These are phyloP conservation scores for Tipula confusa DNA, from an alignment of 2,888 invertebrate species.

Conservation along the genomic window DNA sequence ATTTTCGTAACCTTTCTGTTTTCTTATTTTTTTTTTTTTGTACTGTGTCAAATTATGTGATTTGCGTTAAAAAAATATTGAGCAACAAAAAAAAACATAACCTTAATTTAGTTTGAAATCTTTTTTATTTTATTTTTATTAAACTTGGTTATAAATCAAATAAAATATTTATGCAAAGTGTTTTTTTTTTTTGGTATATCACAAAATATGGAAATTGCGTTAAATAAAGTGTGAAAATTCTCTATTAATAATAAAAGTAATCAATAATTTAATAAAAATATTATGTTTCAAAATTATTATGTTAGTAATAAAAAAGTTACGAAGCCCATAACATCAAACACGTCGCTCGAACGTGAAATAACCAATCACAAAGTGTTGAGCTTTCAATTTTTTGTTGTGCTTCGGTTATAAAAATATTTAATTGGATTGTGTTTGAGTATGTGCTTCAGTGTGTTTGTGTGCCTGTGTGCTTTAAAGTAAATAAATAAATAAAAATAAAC, in stretches of 20 bases:
- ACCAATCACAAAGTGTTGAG: background rate
- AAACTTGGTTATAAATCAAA: background rate
- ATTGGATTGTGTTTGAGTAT: background rate
- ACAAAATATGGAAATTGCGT: background rate
- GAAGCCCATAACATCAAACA: background rate
- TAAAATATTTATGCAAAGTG: background rate
- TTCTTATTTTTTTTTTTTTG: background rate
- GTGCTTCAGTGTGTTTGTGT: background rate
- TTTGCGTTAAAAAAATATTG: background rate
- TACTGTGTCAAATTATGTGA: conserved; percentile 7
- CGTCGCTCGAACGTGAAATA: background rate
- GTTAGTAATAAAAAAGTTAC: background rate
- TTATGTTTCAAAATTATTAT: background rate
- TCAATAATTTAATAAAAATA: background rate
- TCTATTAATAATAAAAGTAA: background rate
- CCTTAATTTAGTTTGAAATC: background rate
- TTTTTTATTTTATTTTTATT: background rate
- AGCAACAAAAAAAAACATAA: background rate
- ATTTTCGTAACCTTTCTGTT: background rate
- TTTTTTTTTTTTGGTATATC: background rate
- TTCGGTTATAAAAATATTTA: background rate
- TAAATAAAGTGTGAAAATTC: background rate
- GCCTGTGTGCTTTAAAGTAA: too few relatives aligned
- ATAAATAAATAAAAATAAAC: background rate
- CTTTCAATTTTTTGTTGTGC: background rate